Evolutionary conservation across 2,113 vertebrate species (phyloP), one percentile per base, ranked within the genome.

Genomic region (Nothocercus nigrocapillus): DNA sequence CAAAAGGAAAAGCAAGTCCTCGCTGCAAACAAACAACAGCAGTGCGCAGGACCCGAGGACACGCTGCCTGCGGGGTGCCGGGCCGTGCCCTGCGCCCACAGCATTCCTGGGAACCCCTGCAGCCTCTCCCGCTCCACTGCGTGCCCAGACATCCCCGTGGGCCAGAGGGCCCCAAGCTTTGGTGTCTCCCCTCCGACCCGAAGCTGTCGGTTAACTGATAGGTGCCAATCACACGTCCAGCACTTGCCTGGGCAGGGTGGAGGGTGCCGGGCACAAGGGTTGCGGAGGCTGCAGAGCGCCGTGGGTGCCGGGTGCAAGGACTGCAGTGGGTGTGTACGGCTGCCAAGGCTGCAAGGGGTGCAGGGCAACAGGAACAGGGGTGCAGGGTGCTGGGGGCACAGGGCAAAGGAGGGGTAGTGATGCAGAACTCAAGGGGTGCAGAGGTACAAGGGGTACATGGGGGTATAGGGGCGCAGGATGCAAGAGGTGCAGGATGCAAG

Each of bases 1-100:
- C 64, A 44, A 77, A 88, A 93, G 82, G 89, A 95, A 95, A 93
- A 88, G 56, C 82, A 67, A 97, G 89, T 89, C 84, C 87, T 89
- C 3, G 2, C 78, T 82, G 49, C 54, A 38, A 61, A 88, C 44
- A 87, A 95, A 96, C 42, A 88, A 81, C 95, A 94, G 42, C 72
- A 93, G 82, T 73, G 19, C 21, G 45, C 45, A 47, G 45, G 45
- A 47, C 45, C 45, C 45, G 15, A 44, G 44, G 44, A 44, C 44
- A 44, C 15, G 44, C 44, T 44, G 44, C 44, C 44, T 44, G 44
- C 15, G 44, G 47, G 7, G 51, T 82, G 27, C 0, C 0, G 30
- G 72, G 67, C 69, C 34, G 2, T 1, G 32, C 42, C 38, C 56
- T 0, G 0, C 45, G 42, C 95, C 88, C 85, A 78, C 14, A 2